Conservation (phyloP, 2,888 invertebrate genomes). For the Rugalucina vietnamica region DNA sequence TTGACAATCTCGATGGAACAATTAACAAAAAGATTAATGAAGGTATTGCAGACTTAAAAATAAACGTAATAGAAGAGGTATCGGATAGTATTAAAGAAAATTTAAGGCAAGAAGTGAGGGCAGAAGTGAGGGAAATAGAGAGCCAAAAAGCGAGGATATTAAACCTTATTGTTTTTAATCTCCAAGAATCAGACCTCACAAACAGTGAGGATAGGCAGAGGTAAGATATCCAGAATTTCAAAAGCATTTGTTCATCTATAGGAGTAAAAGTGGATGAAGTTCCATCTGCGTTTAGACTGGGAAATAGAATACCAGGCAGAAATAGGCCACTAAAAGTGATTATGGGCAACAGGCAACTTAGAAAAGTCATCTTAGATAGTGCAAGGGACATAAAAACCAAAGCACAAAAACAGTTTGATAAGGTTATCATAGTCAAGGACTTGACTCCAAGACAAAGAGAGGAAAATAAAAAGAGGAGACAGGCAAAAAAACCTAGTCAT, state of each 20-base stretch:
- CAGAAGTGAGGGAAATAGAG: background rate
- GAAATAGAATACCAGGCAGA: background rate
- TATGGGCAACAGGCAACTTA: background rate
- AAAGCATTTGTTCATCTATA: background rate
- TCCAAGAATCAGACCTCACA: background rate
- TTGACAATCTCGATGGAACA: background rate
- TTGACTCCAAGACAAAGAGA: background rate
- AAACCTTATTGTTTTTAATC: background rate
- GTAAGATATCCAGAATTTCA: background rate
- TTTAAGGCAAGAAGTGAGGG: background rate
- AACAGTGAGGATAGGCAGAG: background rate
- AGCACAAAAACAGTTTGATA: background rate
- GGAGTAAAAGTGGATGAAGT: background rate
- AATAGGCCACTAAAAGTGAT: background rate
- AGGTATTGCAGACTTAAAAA: background rate
- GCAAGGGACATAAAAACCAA: background rate
- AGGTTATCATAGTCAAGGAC: background rate
- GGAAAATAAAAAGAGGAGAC: background rate
- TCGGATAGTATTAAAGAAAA: background rate
- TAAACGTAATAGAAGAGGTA: background rate
- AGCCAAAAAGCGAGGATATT: background rate
- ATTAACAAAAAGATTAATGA: background rate
- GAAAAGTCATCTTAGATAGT: background rate
- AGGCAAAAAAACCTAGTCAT: too few relatives aligned
- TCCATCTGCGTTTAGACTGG: background rate